phyloP scores from a whole-genome alignment of 1,140 invertebrate species.

The Penaeus vannamei region DNA sequence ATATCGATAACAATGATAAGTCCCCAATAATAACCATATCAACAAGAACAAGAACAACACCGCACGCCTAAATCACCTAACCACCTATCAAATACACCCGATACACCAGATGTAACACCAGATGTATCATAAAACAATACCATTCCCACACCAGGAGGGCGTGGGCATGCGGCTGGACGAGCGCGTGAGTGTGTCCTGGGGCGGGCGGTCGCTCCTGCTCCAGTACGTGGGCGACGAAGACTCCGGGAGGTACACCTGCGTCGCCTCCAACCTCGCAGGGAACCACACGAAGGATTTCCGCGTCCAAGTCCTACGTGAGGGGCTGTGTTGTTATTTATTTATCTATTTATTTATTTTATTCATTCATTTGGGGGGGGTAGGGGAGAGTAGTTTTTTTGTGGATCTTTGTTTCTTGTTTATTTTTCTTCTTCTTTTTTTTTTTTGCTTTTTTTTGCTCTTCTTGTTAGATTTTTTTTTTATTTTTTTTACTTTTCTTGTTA shows the following conservation, averaged over 20 bases:
- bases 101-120: not conserved
- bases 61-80: too few species aligned
- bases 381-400: too few species aligned
- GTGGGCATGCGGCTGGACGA: constrained; percentile 26
- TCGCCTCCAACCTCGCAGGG: constrained; percentile 72
- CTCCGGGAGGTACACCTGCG: constrained; percentile 74
- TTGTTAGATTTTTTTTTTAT: too few species aligned
- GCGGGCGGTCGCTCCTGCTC: constrained; percentile 56
- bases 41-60: too few species aligned
- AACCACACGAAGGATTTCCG: constrained; percentile 47
- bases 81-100: too few species aligned
- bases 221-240: constrained; percentile 69
- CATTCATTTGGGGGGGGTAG: too few species aligned
- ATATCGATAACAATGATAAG: too few species aligned
- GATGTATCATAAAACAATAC: not conserved
- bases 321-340: not conserved
- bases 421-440: too few species aligned
- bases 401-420: too few species aligned
- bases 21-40: too few species aligned
- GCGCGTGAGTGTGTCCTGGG: constrained; percentile 32
- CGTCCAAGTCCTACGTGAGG: constrained; percentile 56
- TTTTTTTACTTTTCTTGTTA: too few species aligned
- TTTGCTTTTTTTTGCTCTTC: too few species aligned
- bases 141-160: constrained; percentile 34
- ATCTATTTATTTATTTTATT: not conserved